Evolutionary conservation across 2,888 invertebrate genomes (phyloP).

Genomic region (Uropetala carovei): DNA sequence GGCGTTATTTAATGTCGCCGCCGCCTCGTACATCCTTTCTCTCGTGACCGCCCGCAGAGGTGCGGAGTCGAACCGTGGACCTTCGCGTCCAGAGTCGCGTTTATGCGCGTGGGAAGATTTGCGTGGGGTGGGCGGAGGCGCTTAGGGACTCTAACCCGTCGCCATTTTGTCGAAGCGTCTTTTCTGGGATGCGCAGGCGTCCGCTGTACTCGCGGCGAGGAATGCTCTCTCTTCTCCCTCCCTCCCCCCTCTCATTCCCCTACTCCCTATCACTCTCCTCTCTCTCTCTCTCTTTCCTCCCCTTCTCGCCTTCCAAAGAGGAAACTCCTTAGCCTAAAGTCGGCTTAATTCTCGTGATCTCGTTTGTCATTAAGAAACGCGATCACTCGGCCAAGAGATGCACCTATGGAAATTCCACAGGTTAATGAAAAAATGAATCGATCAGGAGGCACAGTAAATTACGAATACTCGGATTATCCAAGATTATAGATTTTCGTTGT

Average conservation of each 20-base stretch:
- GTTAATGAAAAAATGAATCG: too few species aligned
- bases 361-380: not conserved
- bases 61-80: not conserved
- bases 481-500: too few species aligned
- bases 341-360: not conserved
- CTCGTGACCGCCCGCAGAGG: too few species aligned
- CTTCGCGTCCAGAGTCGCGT: not conserved
- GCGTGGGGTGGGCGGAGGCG: not conserved
- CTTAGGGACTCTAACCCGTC: not conserved
- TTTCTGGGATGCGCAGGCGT: not conserved
- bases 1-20: too few species aligned
- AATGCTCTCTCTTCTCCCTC: not conserved
- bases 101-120: too few species aligned
- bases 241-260: not conserved
- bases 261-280: not conserved
- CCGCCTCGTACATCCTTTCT: too few species aligned
- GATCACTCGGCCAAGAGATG: not conserved
- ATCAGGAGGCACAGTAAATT: too few species aligned
- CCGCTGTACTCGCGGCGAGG: not conserved
- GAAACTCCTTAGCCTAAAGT: too few species aligned
- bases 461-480: too few species aligned
- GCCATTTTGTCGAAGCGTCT: not conserved
- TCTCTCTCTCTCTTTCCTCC: not conserved
- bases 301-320: not conserved
- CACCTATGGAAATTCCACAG: conserved; percentile 16